phyloP scores from a whole-genome alignment of 2,113 vertebrate genomes.

The Hypocryptadius cinnamomeus region DNA sequence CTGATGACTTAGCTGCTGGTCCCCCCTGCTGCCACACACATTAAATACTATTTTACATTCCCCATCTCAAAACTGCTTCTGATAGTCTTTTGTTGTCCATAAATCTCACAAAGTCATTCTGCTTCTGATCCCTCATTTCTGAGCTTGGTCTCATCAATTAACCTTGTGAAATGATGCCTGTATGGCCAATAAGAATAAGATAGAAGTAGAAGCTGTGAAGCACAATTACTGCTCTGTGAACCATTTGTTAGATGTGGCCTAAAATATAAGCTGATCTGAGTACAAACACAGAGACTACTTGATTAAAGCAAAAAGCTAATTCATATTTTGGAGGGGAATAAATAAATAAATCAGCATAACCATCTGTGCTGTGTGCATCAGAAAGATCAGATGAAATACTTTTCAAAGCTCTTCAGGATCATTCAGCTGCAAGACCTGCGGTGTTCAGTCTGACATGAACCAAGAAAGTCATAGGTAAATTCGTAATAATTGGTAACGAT shows the following conservation, averaged over 20 bases:
- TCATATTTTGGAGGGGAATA: not conserved
- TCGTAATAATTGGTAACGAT: not conserved
- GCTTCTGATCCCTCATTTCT: not conserved
- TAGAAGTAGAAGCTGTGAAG: not conserved
- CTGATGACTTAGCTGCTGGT: not conserved
- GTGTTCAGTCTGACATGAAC: not conserved
- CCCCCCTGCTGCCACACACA: too few relatives aligned
- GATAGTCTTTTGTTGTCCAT: not conserved
- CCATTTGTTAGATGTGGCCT: not conserved
- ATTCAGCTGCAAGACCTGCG: not conserved
- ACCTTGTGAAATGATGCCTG: not conserved
- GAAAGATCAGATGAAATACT: not conserved
- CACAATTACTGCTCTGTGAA: not conserved
- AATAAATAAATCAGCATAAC: not conserved
- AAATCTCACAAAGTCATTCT: not conserved
- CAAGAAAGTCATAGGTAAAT: not conserved
- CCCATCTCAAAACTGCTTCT: not conserved
- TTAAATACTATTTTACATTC: not conserved
- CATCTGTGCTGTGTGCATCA: not conserved
- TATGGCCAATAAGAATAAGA: not conserved
- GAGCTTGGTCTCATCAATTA: not conserved
- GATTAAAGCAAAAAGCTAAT: constrained; percentile 4
- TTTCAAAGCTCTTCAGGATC: not conserved
- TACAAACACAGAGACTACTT: not conserved
- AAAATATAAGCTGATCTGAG: not conserved